A percentile compares a stretch with the other conserved stretches of the same genome.
phyloP scores from a whole-genome alignment of 2,113 vertebrate genomes.

The Empidonax traillii region DNA sequence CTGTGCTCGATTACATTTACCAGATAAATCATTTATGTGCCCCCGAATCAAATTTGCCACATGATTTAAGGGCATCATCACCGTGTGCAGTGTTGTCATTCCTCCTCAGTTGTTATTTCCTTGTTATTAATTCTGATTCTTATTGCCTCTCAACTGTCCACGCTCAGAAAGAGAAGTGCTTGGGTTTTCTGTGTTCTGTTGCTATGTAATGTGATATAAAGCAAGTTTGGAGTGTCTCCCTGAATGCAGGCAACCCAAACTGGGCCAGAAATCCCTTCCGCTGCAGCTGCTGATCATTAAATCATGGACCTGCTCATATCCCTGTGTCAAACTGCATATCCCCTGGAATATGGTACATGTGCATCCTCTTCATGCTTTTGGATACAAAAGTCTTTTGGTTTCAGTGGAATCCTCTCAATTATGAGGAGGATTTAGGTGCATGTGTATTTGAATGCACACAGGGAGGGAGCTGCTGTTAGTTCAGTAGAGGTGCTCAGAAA shows the following conservation, averaged over 20 bases:
- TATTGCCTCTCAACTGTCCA: not conserved
- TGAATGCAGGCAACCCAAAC: constrained; percentile 37
- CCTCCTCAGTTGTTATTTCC: constrained; percentile 37
- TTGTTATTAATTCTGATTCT: constrained; percentile 48
- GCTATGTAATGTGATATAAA: constrained; percentile 72
- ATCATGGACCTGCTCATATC: constrained; percentile 55
- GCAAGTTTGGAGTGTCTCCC: constrained; percentile 49
- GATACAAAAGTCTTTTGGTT: not conserved
- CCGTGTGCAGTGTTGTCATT: constrained; percentile 20
- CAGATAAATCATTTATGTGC: constrained; percentile 38
- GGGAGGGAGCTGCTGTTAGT: not conserved
- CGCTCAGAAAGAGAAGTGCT: not conserved
- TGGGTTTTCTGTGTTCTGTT: constrained; percentile 48
- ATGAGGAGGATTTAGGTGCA: not conserved
- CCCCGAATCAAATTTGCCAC: not conserved
- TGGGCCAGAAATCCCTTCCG: constrained; percentile 48
- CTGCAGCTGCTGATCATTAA: constrained; percentile 70
- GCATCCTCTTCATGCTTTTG: not conserved
- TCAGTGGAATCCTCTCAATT: not conserved
- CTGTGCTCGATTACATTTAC: not conserved
- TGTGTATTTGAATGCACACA: not conserved
- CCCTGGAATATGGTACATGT: not conserved
- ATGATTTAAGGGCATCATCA: constrained; percentile 26
- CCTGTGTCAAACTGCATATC: not conserved
- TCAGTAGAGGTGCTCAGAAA: not conserved